phyloP scores from a whole-genome alignment of 2,113 vertebrate genomes.

The Daboia siamensis region DNA sequence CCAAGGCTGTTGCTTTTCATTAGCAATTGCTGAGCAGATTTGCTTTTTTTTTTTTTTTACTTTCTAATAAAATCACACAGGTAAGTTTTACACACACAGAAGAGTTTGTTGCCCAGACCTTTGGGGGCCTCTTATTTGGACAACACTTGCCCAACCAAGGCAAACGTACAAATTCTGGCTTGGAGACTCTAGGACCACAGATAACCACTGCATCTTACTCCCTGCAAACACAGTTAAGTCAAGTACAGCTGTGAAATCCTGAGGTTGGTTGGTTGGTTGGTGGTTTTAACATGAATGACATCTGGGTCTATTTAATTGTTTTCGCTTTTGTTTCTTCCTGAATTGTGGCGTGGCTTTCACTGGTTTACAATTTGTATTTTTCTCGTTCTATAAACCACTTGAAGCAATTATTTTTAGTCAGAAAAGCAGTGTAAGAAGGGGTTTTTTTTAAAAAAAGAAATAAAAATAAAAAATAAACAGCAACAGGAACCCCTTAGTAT shows the following conservation, averaged over 20 bases:
- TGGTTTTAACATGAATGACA: background rate
- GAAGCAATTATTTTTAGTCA: background rate
- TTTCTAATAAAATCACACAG: background rate
- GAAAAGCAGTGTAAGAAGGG: background rate
- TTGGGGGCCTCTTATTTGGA: background rate
- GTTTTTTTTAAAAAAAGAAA: background rate
- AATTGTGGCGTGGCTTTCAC: background rate
- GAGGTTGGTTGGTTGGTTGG: too few relatives aligned
- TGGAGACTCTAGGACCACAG: too few relatives aligned
- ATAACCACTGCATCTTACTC: background rate
- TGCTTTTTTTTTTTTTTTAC: background rate
- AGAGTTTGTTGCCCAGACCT: background rate
- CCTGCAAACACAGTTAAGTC: background rate
- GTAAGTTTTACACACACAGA: background rate
- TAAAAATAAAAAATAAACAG: background rate
- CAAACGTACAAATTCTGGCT: background rate
- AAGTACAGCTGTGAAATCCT: background rate
- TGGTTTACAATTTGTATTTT: background rate
- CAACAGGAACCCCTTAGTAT: background rate
- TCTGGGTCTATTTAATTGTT: background rate
- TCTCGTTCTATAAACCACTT: background rate
- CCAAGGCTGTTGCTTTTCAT: background rate
- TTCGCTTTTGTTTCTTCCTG: background rate
- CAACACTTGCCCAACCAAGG: background rate
- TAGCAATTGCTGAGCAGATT: too few relatives aligned